Percentiles rank a stretch among this genome's conserved stretches.
phyloP scores from a whole-genome alignment of 2,113 vertebrate genomes.

The Corapipo altera region DNA sequence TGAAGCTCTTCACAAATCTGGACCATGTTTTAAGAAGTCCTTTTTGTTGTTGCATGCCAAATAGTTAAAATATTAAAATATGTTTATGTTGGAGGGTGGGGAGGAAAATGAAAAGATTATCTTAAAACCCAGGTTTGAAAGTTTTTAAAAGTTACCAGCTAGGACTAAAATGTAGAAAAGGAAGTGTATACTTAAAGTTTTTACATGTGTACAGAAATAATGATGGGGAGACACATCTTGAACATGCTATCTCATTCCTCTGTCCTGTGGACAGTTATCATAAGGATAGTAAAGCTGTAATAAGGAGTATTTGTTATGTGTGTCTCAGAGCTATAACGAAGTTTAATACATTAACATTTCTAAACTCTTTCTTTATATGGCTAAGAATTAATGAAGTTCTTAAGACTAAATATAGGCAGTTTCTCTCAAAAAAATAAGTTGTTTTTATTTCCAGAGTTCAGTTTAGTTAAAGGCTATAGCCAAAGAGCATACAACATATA shows the following conservation, averaged over 20 bases:
- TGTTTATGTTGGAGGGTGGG: neutral
- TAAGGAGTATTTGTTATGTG: neutral
- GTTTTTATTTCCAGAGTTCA: neutral
- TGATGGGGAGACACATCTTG: neutral
- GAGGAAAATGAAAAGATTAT: neutral
- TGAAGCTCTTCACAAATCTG: slow-evolving; percentile 55
- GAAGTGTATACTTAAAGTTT: neutral
- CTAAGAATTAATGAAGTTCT: neutral
- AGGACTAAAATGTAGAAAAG: neutral
- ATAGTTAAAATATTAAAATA: slow-evolving; percentile 41
- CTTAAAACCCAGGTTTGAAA: neutral
- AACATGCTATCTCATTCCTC: neutral
- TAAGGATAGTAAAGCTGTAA: neutral
- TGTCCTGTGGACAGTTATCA: neutral
- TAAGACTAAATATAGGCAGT: neutral
- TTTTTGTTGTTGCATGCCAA: slow-evolving; percentile 28
- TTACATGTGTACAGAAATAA: neutral
- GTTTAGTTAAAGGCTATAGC: neutral
- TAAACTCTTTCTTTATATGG: neutral
- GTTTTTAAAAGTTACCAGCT: neutral
- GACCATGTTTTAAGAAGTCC: slow-evolving; percentile 51
- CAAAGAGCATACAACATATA: neutral
- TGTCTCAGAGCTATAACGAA: neutral
- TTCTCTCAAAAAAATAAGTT: neutral
- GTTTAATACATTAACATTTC: neutral